Evolutionary conservation across 2,888 invertebrate species (phyloP).

Genomic region (Axea sp.): DNA sequence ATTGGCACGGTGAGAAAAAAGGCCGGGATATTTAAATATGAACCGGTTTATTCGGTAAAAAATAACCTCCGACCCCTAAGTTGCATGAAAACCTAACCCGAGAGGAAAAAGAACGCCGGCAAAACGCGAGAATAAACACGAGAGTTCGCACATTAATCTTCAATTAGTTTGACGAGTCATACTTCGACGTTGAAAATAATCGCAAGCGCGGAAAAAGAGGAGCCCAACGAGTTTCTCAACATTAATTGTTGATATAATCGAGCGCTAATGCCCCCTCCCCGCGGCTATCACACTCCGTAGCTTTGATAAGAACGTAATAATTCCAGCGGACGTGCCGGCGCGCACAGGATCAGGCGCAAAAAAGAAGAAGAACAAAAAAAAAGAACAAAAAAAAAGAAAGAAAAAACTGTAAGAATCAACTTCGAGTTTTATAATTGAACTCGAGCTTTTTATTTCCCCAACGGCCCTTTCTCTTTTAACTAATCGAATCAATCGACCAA

Average conservation of each 20-base stretch:
- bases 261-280: conserved; percentile 4
- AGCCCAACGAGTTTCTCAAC: neutral
- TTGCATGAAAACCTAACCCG: too few species aligned
- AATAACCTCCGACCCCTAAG: too few species aligned
- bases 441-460: conserved; percentile 35
- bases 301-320: conserved; percentile 52
- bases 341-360: too few species aligned
- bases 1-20: too few species aligned
- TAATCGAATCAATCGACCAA: conserved; percentile 54
- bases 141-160: conserved; percentile 35
- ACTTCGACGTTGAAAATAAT: conserved; percentile 40
- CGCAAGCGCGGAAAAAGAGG: conserved; percentile 6
- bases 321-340: conserved; percentile 32
- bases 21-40: too few species aligned
- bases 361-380: too few species aligned
- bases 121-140: conserved; percentile 28
- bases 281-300: conserved; percentile 1
- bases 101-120: too few species aligned
- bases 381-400: too few species aligned
- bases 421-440: conserved; percentile 50
- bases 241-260: conserved; percentile 30
- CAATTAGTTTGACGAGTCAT: conserved; percentile 43
- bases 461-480: conserved; percentile 44
- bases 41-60: too few species aligned
- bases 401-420: conserved; percentile 46